Evolutionary conservation across 1,140 invertebrate species (phyloP), one percentile per base, ranked within the genome.

Genomic region (Caerostris darwini): DNA sequence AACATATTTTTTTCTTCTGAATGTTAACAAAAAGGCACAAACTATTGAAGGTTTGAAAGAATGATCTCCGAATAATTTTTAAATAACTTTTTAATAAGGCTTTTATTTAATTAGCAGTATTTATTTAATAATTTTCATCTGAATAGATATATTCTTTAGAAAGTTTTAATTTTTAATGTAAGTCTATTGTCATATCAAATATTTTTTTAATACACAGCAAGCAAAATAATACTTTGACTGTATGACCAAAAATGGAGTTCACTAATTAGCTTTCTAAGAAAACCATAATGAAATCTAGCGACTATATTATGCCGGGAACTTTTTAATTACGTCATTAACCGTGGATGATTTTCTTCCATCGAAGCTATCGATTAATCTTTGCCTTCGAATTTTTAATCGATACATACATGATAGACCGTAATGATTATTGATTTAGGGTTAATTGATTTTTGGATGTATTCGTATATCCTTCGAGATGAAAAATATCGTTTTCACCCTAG

Each of bases 311-410:
- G 12, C 34, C 57, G 64, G 77, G 53, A 58, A 64, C 61, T 86
- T 93, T 93, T 93, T 93, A 93, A 93, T 93, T 93, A 87, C 91
- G 64, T 50, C 91, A 93, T 93, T 93, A 93, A 93, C 64, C 54
- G 64, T 34, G 82, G 59, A 86, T 86, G 83, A 93, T 93, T 93
- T 87, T 87, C 82, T 61, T 86, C n/a, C 77, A 83, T 83, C 57
- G 71, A 82, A 69, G 56, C 17, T 87, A 93, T 85, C 91, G 83
- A 93, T 93, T 93, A 53, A 93, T 93, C 82, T 93, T 87, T 85
- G 82, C 59, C 64, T 50, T 71, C 64, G 91, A 93, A 87, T n/a
- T 86, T 34, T 34, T 71, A 93, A 93, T 93, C 91, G 91, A 93
- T 93, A 93, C 5, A 56, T 7, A 57, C 56, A 81, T 12, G 81